Evolutionary conservation across 2,797 vertebrate genomes (phyloP).

Genomic region (Pseudocheirus occidentalis): DNA sequence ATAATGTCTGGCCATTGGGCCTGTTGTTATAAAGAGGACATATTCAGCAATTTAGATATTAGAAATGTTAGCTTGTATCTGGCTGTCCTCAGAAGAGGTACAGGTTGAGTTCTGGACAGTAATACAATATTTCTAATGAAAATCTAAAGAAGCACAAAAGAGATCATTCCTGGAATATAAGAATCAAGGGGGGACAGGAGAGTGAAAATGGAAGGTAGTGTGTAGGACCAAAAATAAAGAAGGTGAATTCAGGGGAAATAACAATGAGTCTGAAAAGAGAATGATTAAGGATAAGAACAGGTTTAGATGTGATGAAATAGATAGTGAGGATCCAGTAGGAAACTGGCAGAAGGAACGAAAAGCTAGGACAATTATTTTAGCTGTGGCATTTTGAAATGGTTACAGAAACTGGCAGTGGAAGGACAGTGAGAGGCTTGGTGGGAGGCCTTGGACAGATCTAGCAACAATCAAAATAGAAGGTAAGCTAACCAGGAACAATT

Average conservation of each 20-base stretch:
- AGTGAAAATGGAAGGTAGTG: constrained; percentile 23
- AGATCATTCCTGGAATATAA: neutral
- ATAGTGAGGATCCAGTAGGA: neutral
- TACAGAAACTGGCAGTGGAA: neutral
- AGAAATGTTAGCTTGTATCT: constrained; percentile 44
- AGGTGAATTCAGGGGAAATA: constrained; percentile 15
- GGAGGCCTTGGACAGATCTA: neutral
- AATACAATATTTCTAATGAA: constrained; percentile 42
- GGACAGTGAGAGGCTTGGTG: neutral
- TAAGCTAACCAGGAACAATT: neutral
- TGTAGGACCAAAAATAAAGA: neutral
- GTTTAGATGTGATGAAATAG: neutral
- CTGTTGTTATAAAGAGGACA: neutral
- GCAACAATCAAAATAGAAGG: neutral
- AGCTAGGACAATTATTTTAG: constrained; percentile 44
- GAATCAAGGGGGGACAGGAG: neutral
- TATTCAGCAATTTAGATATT: neutral
- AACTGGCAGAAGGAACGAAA: neutral
- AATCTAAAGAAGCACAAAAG: neutral
- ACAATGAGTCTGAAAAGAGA: neutral
- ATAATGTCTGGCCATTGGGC: neutral
- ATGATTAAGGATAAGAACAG: constrained; percentile 1
- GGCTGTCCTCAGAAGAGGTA: constrained; percentile 45
- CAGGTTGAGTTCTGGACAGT: constrained; percentile 15
- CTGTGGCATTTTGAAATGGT: neutral